phyloP scores from a whole-genome alignment of 1,140 invertebrate genomes.

The Pseudomyrmex sp. region DNA sequence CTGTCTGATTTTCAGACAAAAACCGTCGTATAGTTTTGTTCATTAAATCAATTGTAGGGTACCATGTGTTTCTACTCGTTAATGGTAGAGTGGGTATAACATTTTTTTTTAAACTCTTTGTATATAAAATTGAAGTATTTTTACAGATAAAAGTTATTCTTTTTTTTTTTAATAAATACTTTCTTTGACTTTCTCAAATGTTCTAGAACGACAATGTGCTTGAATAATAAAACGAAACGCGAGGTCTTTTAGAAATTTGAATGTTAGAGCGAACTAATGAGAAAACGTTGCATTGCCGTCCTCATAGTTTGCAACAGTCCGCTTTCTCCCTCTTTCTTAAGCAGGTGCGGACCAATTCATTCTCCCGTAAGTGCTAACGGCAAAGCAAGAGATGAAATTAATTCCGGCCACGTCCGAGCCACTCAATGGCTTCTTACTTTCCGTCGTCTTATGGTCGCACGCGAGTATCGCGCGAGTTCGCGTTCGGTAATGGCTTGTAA shows the following conservation, averaged over 20 bases:
- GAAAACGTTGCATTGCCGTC: neutral
- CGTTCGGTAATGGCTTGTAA: constrained; percentile 83
- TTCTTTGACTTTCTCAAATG: neutral
- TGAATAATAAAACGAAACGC: too few relatives aligned
- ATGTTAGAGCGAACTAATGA: neutral
- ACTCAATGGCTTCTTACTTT: constrained; percentile 73
- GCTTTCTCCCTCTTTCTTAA: constrained; percentile 59
- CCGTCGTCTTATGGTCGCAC: constrained; percentile 63
- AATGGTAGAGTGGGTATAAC: neutral
- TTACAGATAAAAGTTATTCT: neutral
- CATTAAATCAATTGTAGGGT: neutral
- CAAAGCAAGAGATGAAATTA: constrained; percentile 67
- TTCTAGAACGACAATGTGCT: neutral
- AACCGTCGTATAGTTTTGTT: neutral
- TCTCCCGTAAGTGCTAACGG: constrained; percentile 56
- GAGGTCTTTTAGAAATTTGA: constrained; percentile 11
- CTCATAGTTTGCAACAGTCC: constrained; percentile 1
- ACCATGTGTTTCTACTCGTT: neutral
- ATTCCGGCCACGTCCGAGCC: constrained; percentile 69
- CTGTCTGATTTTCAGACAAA: constrained; percentile 3
- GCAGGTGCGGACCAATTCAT: constrained; percentile 67
- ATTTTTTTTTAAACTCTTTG: neutral
- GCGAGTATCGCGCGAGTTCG: constrained; percentile 66
- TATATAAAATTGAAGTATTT: neutral
- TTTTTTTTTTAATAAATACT: neutral